Conservation (phyloP, 2,113 vertebrate genomes). For the Centrocercus urophasianus region DNA sequence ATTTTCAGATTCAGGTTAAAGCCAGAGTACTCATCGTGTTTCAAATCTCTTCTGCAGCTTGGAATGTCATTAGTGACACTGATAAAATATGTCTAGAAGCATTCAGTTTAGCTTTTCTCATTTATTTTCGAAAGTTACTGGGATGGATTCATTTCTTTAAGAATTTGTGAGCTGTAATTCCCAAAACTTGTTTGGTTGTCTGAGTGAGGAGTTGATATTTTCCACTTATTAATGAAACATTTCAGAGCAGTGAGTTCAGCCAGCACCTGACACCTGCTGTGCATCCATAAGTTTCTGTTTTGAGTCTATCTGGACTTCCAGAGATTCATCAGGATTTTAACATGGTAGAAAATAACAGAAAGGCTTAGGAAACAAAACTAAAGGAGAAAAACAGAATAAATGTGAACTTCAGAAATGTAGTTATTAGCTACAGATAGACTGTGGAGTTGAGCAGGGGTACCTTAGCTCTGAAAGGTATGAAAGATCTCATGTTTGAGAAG, state of each 20-base stretch:
- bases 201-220: neutral
- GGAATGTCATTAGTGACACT: neutral
- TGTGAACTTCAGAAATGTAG: neutral
- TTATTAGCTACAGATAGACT: neutral
- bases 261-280: neutral
- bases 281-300: neutral
- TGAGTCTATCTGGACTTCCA: neutral
- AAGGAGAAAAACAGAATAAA: neutral
- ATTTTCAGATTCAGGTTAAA: neutral
- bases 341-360: neutral
- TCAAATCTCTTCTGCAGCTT: neutral
- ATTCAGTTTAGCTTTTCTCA: neutral
- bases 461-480: neutral
- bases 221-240: neutral
- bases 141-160: neutral
- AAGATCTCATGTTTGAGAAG: neutral
- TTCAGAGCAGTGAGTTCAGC: neutral
- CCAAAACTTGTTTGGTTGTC: neutral
- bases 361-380: neutral
- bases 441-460: neutral
- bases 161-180: neutral
- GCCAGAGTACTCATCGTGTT: rapidly evolving
- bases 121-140: neutral
- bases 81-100: neutral
- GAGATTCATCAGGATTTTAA: neutral